These are phyloP conservation scores for Tarsius wallacei DNA, from an alignment of 2,797 vertebrate species.

Conservation along the genomic window DNA sequence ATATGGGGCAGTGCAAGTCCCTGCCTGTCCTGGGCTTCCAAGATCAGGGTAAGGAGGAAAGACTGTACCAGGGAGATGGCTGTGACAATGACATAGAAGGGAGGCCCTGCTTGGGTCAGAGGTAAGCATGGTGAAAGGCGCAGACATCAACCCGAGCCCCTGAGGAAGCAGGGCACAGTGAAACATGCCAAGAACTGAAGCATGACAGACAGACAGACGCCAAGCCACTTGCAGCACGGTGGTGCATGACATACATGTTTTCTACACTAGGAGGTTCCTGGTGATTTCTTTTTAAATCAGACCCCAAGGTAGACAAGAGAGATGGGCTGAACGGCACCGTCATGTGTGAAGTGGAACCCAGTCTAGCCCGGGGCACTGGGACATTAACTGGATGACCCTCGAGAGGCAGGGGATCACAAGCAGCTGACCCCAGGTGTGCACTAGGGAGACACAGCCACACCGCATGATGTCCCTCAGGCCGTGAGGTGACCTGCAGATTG, in stretches of 20 bases:
- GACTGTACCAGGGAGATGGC: neutral
- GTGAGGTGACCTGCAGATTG: neutral
- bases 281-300: neutral
- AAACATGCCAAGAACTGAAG: neutral
- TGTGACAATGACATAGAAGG: neutral
- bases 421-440: neutral
- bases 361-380: too few relatives aligned
- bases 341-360: neutral
- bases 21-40: neutral
- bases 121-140: neutral
- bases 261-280: neutral
- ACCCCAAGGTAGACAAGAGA: neutral
- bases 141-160: neutral
- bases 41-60: neutral
- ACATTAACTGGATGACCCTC: neutral
- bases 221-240: neutral
- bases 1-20: neutral
- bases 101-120: neutral
- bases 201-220: neutral
- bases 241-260: neutral
- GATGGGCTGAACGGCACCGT: neutral
- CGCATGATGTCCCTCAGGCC: accelerated
- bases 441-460: accelerated
- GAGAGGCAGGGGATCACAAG: accelerated
- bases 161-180: neutral